Conservation (phyloP, 92 coral and sea anemone genomes). For the Hydrozoanthus gracilis region DNA sequence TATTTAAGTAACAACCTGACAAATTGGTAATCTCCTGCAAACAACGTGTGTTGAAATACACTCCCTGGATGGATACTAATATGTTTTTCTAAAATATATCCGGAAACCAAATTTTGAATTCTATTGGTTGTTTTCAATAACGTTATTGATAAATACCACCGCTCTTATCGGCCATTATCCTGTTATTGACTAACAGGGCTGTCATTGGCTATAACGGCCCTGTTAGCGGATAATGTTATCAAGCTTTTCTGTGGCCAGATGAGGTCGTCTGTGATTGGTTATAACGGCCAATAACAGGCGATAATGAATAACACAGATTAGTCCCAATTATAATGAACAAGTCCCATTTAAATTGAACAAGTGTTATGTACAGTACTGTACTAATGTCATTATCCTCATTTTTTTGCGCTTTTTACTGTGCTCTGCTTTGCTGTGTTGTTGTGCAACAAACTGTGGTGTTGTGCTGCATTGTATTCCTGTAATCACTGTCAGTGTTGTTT, state of each 20-base stretch:
- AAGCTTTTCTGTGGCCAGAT: not conserved
- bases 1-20: not conserved
- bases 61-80: conserved; percentile 8
- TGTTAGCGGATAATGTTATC: conserved; percentile 21
- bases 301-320: conserved; percentile 20
- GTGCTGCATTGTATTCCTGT: not conserved
- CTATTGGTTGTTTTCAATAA: not conserved
- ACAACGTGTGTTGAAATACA: conserved; percentile 6
- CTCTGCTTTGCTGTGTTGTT: not conserved
- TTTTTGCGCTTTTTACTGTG: not conserved
- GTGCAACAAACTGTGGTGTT: not conserved
- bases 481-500: too few species aligned
- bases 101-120: conserved; percentile 2
- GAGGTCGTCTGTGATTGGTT: conserved; percentile 16
- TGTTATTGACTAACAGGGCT: conserved; percentile 25
- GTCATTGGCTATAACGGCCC: conserved; percentile 12
- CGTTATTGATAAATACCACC: not conserved
- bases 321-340: conserved; percentile 29
- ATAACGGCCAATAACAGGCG: conserved; percentile 4
- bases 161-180: conserved; percentile 8
- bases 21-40: conserved; percentile 1
- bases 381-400: not conserved
- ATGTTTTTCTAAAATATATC: not conserved
- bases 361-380: not conserved
- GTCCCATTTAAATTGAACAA: conserved; percentile 30